Base-by-base conservation (phyloP, 2,888 invertebrate species). In the Tenthredo amoena region DNA sequence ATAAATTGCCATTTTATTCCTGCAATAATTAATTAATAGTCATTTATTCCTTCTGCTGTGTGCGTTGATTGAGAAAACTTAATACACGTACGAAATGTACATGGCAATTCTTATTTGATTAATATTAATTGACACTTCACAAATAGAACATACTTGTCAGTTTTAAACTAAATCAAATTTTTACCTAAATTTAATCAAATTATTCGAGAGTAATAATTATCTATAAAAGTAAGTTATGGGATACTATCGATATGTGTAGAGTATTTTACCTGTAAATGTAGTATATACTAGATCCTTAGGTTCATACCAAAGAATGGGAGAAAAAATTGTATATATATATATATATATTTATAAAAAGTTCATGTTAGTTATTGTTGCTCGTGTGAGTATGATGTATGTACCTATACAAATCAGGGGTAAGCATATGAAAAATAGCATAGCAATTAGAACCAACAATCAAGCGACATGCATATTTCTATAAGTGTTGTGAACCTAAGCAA, bases 21-120 rank as follows among this genome's bases (percentile, higher is more conserved):
- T 31, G 31, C 15, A 68, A 83, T 68, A 68, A 71, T 26, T 1
- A 62, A 62, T 62, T 40, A 26, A 62, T 37, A 81, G 50, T 50
- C 31, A 31, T 43, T 40, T 43, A n/a, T 72, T 21, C 15, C 43
- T 43, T 4, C 26, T 43, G 31, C 9, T 31, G 43, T 37, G n/a
- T 71, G n/a, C 71, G 9, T 71, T 37, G 71, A n/a, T 12, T 37
- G 12, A 74, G 43, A 74, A 43, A 74, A 3, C 40, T 77, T 71
- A 18, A 40, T 34, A 84, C 12, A 72, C 10, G 58, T 47, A 47
- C n/a, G 21, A 58, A 37, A 58, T 26, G 85, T 87, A 87, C 26
- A 86, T 89, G 90, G 91, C 91, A 92, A 91, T 92, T 91, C 90
- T 89, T 91, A 91, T 91, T 92, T 91, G 90, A 89, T 65, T 84